Evolutionary conservation across 1,140 invertebrate genomes (phyloP).

Genomic region (Drosophila melanogaster): Release_6_plus_ISO1_MT NT_033777.3:16062501-16063000

Average conservation of each 20-base stretch:
- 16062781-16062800: no score
- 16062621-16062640: conserved; percentile 86
- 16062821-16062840: conserved; percentile 8
- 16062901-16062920: conserved; percentile 91
- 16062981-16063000: no score
- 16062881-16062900: conserved; percentile 87
- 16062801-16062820: no score
- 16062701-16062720: conserved; percentile 90
- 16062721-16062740: conserved; percentile 92
- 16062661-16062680: conserved; percentile 86
- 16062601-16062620: conserved; percentile 87
- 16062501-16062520: conserved; percentile 87
- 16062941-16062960: conserved; percentile 84
- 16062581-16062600: conserved; percentile 86
- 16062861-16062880: conserved; percentile 86
- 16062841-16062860: conserved; percentile 90
- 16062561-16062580: conserved; percentile 62
- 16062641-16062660: conserved; percentile 92
- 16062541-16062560: conserved; percentile 85
- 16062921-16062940: conserved; percentile 87
- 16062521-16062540: conserved; percentile 87
- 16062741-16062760: conserved; percentile 88
- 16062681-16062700: conserved; percentile 87
- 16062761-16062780: conserved; percentile 89
- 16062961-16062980: neutral